Evolutionary conservation across 2,113 vertebrate species (phyloP), one percentile per base, ranked within the genome.

Genomic region (Chloropsis cyanopogon): DNA sequence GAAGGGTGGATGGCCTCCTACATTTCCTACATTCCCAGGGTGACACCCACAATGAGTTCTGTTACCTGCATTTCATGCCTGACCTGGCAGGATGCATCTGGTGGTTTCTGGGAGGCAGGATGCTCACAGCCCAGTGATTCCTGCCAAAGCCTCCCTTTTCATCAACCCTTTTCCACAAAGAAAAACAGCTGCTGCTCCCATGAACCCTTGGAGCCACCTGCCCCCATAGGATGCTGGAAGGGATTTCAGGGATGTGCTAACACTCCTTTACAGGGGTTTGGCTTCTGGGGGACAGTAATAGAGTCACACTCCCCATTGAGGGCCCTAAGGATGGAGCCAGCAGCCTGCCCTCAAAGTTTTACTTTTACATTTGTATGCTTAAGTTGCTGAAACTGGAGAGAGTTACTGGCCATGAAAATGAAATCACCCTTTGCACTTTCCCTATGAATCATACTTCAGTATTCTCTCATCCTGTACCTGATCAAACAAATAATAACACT

Each of bases 1-100:
- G 54, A 65, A 63, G 85, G 68, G 71, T 54, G 71, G 44, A 82
- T 85, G 64, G 61, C 85, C 86, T 84, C n/a, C 70, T 25, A 28
- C 33, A 46, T 66, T 93, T 95, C 71, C 85, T 65, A 24, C 35
- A 18, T 52, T 86, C 83, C 80, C 77, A 10, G 25, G 88, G 69
- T 76, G 86, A 93, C 90, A 79, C 93, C 64, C 92, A 71, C 85
- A 79, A 73, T 88, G 63, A 73, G n/a, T 86, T 90, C 90, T 84
- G 92, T 71, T 95, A 91, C 86, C 93, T 88, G 2, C 86, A 83
- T 66, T 79, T 88, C 89, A 87, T 13, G 65, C 83, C 91, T 95
- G 95, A 92, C 82, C 76, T 50, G 86, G 93, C 88, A 96, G 95
- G 96, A 94, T 95, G 86, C 85, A 93, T 90, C 95, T 97, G 95